Evolutionary conservation across 2,888 invertebrate species (phyloP).

Genomic region (Stenurella melanura): DNA sequence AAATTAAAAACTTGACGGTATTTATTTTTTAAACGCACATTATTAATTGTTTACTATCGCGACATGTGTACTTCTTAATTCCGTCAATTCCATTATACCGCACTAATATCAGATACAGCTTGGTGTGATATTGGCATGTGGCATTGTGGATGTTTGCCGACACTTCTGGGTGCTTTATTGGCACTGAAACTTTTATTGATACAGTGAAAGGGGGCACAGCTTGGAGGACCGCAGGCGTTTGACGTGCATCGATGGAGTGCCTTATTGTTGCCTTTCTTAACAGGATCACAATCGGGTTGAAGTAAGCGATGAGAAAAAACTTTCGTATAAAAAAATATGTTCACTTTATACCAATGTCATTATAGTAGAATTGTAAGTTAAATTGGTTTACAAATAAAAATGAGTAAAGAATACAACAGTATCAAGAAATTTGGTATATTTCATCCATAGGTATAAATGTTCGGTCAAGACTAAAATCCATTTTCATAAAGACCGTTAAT

Average conservation of each 20-base stretch:
- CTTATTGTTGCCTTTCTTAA: slow-evolving; percentile 25
- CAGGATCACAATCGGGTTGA: slow-evolving; percentile 30
- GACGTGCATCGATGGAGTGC: slow-evolving; percentile 34
- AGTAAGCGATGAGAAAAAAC: slow-evolving; percentile 5
- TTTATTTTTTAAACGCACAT: not conserved
- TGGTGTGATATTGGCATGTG: slow-evolving; percentile 45
- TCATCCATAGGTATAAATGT: too few species aligned
- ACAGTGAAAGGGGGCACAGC: slow-evolving; percentile 27
- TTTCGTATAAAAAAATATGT: not conserved
- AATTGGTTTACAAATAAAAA: not conserved
- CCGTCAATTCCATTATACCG: not conserved
- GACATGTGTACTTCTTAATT: slow-evolving; percentile 15
- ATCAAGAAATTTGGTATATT: too few species aligned
- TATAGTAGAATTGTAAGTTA: not conserved
- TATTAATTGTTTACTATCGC: not conserved
- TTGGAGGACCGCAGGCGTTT: slow-evolving; percentile 34
- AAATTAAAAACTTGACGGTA: not conserved
- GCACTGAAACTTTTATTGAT: slow-evolving; percentile 40
- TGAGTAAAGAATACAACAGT: not conserved
- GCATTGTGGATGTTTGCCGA: slow-evolving; percentile 44
- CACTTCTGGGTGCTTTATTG: slow-evolving; percentile 44
- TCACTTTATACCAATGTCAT: not conserved
- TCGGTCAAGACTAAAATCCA: too few species aligned
- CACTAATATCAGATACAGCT: slow-evolving; percentile 27
- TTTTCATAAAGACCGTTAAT: too few species aligned